Evolutionary conservation across 2,888 invertebrate genomes (phyloP).

Genomic region (Nyleta sp.): DNA sequence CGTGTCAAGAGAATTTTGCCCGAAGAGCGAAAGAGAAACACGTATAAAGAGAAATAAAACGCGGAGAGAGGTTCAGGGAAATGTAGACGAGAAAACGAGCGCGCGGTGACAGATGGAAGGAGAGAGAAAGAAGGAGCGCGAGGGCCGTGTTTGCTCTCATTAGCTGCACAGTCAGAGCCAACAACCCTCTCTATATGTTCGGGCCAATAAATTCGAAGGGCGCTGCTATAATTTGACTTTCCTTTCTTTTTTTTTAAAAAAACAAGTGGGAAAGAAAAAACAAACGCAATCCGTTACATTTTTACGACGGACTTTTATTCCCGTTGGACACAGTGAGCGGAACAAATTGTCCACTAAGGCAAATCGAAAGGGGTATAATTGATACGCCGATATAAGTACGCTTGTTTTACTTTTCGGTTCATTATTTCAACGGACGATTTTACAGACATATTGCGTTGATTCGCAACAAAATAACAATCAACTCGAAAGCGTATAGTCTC

Average conservation of each 20-base stretch:
- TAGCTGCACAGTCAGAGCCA: slow-evolving; percentile 71
- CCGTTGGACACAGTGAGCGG: background rate
- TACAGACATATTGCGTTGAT: slow-evolving; percentile 33
- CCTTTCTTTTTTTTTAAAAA: slow-evolving; percentile 6
- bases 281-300: slow-evolving; percentile 8
- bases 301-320: slow-evolving; percentile 8
- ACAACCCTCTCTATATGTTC: slow-evolving; percentile 67
- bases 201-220: slow-evolving; percentile 61
- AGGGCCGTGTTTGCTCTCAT: slow-evolving; percentile 72
- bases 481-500: slow-evolving; percentile 46
- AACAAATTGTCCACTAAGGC: slow-evolving; percentile 14
- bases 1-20: slow-evolving; percentile 56
- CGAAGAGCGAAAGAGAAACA: slow-evolving; percentile 57
- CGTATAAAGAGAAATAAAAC: slow-evolving; percentile 60
- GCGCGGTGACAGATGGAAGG: slow-evolving; percentile 46
- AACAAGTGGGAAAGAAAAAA: slow-evolving; percentile 6
- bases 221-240: slow-evolving; percentile 46
- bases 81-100: slow-evolving; percentile 50
- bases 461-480: slow-evolving; percentile 51
- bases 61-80: slow-evolving; percentile 35
- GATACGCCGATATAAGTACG: slow-evolving; percentile 8
- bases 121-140: slow-evolving; percentile 48
- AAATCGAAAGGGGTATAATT: slow-evolving; percentile 19
- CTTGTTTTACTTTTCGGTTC: slow-evolving; percentile 17
- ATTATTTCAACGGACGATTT: slow-evolving; percentile 39